A percentile compares a stretch with the other conserved stretches of the same genome.
These are phyloP conservation scores for Enteromius treurensis DNA, from an alignment of 2,797 vertebrate genomes.

Conservation along the genomic window DNA sequence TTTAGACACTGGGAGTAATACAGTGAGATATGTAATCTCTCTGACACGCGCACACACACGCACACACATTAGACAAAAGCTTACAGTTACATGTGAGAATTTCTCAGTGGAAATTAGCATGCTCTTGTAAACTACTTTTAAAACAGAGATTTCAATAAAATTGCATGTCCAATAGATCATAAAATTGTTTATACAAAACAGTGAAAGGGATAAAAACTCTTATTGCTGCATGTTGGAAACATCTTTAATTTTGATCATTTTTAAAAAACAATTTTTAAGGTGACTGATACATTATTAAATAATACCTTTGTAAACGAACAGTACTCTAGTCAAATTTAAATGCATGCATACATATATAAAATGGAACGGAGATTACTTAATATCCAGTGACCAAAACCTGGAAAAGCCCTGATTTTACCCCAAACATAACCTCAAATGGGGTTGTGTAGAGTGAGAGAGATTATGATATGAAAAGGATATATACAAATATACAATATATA, in stretches of 20 bases:
- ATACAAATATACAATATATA: not conserved
- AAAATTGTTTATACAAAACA: not conserved
- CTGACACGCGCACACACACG: conserved; percentile 34
- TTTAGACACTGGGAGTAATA: conserved; percentile 64
- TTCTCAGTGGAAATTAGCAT: not conserved
- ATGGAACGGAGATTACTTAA: not conserved
- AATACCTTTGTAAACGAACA: not conserved
- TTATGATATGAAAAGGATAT: not conserved
- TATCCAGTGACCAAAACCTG: not conserved
- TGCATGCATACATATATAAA: not conserved
- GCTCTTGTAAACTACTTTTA: not conserved
- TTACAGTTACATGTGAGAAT: not conserved
- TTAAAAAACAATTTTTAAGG: not conserved
- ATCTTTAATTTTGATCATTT: not conserved
- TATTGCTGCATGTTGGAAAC: no score
- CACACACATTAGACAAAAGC: not conserved
- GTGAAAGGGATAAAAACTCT: not conserved
- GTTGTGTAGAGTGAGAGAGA: not conserved
- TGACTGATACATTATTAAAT: not conserved
- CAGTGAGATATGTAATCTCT: conserved; percentile 51
- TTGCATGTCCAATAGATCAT: not conserved
- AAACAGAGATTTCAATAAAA: not conserved
- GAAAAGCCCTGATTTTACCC: not conserved
- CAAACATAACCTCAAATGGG: not conserved
- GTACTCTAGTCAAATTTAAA: not conserved